Conservation (phyloP, 2,797 vertebrate genomes). For the Lemur catta region DNA sequence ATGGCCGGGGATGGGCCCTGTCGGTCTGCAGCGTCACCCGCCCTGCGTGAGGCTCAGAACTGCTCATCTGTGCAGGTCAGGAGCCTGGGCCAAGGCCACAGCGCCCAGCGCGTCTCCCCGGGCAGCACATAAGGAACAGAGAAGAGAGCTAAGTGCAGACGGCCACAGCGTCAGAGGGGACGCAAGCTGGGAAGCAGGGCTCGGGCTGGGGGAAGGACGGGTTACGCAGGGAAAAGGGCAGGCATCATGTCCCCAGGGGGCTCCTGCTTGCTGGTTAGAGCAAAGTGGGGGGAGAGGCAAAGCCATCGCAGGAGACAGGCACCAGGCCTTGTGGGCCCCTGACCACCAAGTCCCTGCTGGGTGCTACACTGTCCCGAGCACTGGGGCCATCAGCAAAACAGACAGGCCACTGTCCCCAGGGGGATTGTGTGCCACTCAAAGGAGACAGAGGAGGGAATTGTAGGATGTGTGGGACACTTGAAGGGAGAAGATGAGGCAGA, state of each 20-base stretch:
- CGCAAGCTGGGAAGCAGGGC: not conserved
- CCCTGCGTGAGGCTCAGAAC: not conserved
- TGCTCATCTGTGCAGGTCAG: not conserved
- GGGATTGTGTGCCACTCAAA: not conserved
- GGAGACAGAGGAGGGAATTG: not conserved
- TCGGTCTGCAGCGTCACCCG: not conserved
- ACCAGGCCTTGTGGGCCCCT: not conserved
- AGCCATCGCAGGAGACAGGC: not conserved
- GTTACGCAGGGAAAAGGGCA: not conserved
- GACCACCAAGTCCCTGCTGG: not conserved
- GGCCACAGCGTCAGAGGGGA: not conserved
- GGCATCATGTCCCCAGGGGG: not conserved
- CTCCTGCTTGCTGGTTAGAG: not conserved
- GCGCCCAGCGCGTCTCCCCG: not conserved
- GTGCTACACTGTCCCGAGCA: not conserved
- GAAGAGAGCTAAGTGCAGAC: not conserved
- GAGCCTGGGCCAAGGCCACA: not conserved
- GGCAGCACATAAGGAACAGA: not conserved
- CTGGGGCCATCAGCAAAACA: not conserved
- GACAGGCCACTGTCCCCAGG: not conserved
- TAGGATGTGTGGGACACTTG: not conserved
- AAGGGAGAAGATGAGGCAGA: not conserved
- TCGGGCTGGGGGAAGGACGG: not conserved
- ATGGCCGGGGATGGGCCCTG: not conserved
- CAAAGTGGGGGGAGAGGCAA: not conserved